Percentiles rank a stretch among this genome's conserved stretches.
Evolutionary conservation across 2,888 invertebrate genomes (phyloP).

Genomic region (Ophioninae sp.): DNA sequence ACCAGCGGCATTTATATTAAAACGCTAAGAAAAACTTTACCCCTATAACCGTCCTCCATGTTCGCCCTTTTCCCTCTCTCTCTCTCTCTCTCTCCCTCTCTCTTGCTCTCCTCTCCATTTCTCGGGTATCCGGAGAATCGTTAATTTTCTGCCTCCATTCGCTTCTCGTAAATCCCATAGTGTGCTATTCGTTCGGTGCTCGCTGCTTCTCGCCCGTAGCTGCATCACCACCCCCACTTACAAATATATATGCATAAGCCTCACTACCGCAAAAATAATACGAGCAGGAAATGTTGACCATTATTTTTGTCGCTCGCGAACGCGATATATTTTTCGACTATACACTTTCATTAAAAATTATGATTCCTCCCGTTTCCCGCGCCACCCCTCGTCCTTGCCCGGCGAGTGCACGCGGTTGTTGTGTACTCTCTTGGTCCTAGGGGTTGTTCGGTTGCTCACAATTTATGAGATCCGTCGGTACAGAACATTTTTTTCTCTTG

Average conservation of each 20-base stretch:
- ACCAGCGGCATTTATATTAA: slow-evolving; percentile 81
- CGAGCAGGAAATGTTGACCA: slow-evolving; percentile 81
- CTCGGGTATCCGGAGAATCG: slow-evolving; percentile 74
- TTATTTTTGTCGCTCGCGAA: slow-evolving; percentile 74
- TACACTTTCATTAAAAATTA: slow-evolving; percentile 76
- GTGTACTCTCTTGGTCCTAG: slow-evolving; percentile 3
- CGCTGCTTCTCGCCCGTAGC: slow-evolving; percentile 56
- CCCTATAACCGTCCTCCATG: slow-evolving; percentile 65
- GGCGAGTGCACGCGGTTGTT: slow-evolving; percentile 25
- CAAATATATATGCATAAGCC: slow-evolving; percentile 49
- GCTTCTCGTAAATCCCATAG: slow-evolving; percentile 79
- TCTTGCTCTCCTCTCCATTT: slow-evolving; percentile 55
- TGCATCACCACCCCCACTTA: slow-evolving; percentile 46
- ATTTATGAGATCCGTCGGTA: slow-evolving; percentile 46
- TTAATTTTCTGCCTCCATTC: slow-evolving; percentile 82
- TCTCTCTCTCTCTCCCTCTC: slow-evolving; percentile 50
- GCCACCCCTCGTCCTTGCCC: neutral
- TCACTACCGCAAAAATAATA: slow-evolving; percentile 78
- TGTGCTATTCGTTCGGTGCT: slow-evolving; percentile 58
- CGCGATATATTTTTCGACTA: slow-evolving; percentile 65
- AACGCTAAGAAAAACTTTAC: slow-evolving; percentile 80
- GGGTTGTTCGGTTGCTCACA: slow-evolving; percentile 44
- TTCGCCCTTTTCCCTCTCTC: slow-evolving; percentile 51
- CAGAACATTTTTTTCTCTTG: slow-evolving; percentile 32
- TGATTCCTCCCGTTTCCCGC: slow-evolving; percentile 53